phyloP scores from a whole-genome alignment of 2,797 vertebrate genomes.

The Petrocephalus schoutedeni region DNA sequence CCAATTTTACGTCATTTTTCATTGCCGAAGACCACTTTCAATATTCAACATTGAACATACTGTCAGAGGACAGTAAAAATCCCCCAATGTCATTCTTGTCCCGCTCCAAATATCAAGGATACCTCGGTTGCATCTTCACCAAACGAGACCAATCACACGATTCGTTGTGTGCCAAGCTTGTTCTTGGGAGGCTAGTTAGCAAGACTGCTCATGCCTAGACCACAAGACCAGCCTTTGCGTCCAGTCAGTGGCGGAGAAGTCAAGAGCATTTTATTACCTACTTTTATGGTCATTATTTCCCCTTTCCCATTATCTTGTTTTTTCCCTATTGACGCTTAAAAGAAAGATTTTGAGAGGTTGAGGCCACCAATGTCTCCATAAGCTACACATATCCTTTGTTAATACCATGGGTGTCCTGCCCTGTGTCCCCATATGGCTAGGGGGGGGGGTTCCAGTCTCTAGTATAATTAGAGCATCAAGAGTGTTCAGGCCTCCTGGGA shows the following conservation, averaged over 20 bases:
- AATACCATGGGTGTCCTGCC: background rate
- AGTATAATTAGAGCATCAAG: background rate
- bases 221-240: too few relatives aligned
- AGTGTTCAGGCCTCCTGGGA: conserved; percentile 8
- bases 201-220: too few relatives aligned
- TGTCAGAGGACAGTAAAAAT: background rate
- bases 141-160: too few relatives aligned
- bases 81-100: background rate
- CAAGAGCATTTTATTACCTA: too few relatives aligned
- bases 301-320: background rate
- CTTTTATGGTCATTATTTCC: background rate
- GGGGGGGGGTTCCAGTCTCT: background rate
- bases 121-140: too few relatives aligned
- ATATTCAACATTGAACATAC: background rate
- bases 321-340: background rate
- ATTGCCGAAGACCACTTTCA: background rate
- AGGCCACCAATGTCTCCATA: background rate
- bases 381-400: background rate
- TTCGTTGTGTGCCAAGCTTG: too few relatives aligned
- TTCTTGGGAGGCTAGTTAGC: too few relatives aligned
- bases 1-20: background rate
- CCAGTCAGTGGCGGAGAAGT: too few relatives aligned
- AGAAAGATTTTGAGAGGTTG: background rate
- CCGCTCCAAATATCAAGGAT: background rate
- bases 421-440: background rate